These are phyloP conservation scores for Chionoecetes opilio DNA, from an alignment of 1,140 invertebrate genomes.

Conservation along the genomic window DNA sequence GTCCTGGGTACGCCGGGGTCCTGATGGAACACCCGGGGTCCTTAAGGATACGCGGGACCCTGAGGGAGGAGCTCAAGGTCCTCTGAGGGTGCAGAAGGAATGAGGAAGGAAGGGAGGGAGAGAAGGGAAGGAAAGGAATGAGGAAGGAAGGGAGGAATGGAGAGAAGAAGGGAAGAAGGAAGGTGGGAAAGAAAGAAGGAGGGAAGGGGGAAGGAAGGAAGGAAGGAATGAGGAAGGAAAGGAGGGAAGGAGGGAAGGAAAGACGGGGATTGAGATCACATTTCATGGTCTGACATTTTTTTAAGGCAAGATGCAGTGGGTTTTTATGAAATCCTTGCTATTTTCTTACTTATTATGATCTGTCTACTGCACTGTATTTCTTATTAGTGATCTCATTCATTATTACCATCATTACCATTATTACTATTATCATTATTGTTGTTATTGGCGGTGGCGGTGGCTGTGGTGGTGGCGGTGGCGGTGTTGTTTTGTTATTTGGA, in stretches of 20 bases:
- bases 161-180: not conserved
- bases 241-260: not conserved
- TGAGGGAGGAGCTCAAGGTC: not conserved
- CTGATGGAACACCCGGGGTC: not conserved
- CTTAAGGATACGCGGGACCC: not conserved
- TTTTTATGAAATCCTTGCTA: too few species aligned
- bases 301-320: too few species aligned
- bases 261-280: too few species aligned
- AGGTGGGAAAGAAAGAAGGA: constrained; percentile 32
- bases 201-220: not conserved
- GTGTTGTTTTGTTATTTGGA: too few species aligned
- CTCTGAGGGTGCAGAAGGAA: too few species aligned
- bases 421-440: not conserved
- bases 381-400: too few species aligned
- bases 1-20: not conserved
- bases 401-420: not conserved
- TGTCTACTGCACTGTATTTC: too few species aligned
- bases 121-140: not conserved
- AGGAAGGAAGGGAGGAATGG: not conserved
- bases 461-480: too few species aligned
- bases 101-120: constrained; percentile 32
- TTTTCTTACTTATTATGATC: too few species aligned
- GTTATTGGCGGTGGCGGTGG: too few species aligned
- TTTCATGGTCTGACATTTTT: too few species aligned
- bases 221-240: not conserved